A percentile compares a stretch with the other conserved stretches of the same genome.
Conservation (phyloP, 92 coral and sea anemone genomes). For the Anthopleura xanthogrammica region DNA sequence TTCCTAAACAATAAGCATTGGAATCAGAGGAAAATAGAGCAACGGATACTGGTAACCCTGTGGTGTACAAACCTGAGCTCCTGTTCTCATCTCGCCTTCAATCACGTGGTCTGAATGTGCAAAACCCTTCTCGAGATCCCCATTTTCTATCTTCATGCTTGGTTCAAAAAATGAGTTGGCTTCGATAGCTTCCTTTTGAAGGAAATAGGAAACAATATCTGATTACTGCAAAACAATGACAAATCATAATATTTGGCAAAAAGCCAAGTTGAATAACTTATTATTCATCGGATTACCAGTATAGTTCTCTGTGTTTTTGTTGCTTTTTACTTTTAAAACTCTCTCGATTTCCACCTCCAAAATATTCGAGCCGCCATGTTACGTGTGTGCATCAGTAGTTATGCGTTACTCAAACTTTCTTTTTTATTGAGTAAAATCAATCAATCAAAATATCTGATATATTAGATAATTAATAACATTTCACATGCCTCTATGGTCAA, state of each 20-base stretch:
- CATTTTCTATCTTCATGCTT: constrained; percentile 47
- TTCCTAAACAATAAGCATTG: constrained; percentile 40
- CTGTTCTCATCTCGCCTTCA: constrained; percentile 84
- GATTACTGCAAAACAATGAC: too few species aligned
- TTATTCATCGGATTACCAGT: too few species aligned
- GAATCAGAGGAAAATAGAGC: neutral
- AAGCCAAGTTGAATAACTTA: too few species aligned
- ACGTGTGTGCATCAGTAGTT: neutral
- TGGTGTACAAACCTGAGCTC: constrained; percentile 68
- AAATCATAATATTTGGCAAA: too few species aligned
- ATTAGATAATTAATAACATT: too few species aligned
- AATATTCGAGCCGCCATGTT: too few species aligned
- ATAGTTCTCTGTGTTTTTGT: too few species aligned
- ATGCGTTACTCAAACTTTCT: too few species aligned
- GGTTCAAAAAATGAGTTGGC: constrained; percentile 53
- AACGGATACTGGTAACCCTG: constrained; percentile 15
- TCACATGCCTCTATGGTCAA: constrained; percentile 71
- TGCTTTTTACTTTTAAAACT: too few species aligned
- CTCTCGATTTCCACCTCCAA: too few species aligned
- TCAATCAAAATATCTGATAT: too few species aligned
- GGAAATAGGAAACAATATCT: neutral
- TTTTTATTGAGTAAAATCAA: neutral
- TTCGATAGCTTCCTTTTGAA: constrained; percentile 68
- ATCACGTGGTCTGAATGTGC: constrained; percentile 69
- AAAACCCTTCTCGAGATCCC: constrained; percentile 70